Base-by-base conservation (phyloP, 2,113 vertebrate species). In the Centrocercus urophasianus region DNA sequence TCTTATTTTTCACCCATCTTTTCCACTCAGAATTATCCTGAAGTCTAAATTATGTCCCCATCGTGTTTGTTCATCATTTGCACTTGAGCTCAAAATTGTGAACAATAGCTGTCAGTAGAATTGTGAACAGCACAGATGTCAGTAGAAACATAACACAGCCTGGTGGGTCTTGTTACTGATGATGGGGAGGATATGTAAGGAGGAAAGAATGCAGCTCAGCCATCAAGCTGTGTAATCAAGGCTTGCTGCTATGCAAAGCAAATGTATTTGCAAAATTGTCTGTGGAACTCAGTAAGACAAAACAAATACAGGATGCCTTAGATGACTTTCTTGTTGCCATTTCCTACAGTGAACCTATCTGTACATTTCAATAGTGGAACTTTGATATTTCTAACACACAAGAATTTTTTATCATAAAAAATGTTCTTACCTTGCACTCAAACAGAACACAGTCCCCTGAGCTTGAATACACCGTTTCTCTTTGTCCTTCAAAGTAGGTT, bases 361-460 rank as follows among this genome's bases (percentile, higher is more conserved):
- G 32, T 52, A 79, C 85, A 79, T 87, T 79, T 75, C 75, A 86
- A 56, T 61, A 75, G 8, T 3, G 12, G 13, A 17, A 67, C 87
- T 93, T 95, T 61, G 61, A 78, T 83, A 93, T 40, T 88, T 94
- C 65, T 45, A 94, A 73, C 66, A 82, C 45, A 40, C 69, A 88
- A 85, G 32, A 86, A 30, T 65, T 52, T 64, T 69, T 80, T 86
- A 72, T 30, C 48, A 75, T 63, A 64, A 91, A 67, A 17, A 38
- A 34, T 85, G 70, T 74, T 93, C 98, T 98, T 98, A 99, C 99
- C 98, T 98, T 98, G 97, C 99, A 99, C 92, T 99, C 98, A 97
- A 99, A 99, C n/a, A 99, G 97, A 96, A 98, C 97, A 93, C 99
- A 99, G 48, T 98, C 98, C 94, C 98, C 98, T 93, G 98, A 98